Percentiles rank a stretch among this genome's conserved stretches.
Evolutionary conservation across 2,113 vertebrate species (phyloP).

Genomic region (Pristiophorus japonicus): DNA sequence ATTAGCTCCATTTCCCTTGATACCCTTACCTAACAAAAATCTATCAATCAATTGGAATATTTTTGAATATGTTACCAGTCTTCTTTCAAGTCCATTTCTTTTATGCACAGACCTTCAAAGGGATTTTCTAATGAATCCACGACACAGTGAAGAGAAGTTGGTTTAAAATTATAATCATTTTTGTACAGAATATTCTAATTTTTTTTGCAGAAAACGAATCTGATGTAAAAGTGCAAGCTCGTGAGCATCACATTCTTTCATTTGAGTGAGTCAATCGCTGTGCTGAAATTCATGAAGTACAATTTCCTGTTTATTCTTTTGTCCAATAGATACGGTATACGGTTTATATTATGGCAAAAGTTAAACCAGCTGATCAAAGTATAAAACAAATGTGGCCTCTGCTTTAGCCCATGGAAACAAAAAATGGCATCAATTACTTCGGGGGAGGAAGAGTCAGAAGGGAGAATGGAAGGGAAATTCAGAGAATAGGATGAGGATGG

Average conservation of each 20-base stretch:
- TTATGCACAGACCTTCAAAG: neutral
- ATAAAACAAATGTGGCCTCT: neutral
- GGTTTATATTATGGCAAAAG: conserved; percentile 23
- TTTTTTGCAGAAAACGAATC: neutral
- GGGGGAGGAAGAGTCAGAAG: neutral
- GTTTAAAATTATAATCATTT: neutral
- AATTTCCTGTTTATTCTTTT: conserved; percentile 37
- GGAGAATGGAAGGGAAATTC: neutral
- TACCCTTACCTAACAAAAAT: neutral
- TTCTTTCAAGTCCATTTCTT: conserved; percentile 23
- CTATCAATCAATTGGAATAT: neutral
- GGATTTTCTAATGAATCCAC: neutral
- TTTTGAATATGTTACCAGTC: neutral
- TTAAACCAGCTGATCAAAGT: conserved; percentile 31
- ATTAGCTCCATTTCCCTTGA: neutral
- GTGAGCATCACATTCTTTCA: neutral
- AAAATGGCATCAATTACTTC: neutral
- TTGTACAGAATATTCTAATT: neutral
- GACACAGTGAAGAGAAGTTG: neutral
- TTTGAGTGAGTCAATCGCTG: neutral
- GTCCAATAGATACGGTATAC: neutral
- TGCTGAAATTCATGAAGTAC: neutral
- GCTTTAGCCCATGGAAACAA: neutral
- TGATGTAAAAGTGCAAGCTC: neutral
- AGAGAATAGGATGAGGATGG: neutral